These are phyloP conservation scores for Trachelipus rathkii DNA, from an alignment of 1,140 invertebrate species.

Conservation along the genomic window DNA sequence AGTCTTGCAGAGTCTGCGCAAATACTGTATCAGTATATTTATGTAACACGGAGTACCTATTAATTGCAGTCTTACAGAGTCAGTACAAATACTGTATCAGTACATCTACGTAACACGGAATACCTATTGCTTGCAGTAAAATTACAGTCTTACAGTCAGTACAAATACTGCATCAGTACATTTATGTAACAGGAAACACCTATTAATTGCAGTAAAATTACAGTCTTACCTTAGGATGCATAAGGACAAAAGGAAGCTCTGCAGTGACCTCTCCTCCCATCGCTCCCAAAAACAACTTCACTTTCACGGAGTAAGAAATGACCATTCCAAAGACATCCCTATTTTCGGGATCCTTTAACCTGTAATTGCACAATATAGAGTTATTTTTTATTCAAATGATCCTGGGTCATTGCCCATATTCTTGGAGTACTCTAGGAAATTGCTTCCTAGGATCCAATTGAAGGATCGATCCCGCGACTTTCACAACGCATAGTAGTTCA, in stretches of 20 bases:
- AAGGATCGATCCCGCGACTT: too few relatives aligned
- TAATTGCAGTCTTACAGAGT: too few relatives aligned
- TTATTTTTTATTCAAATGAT: neutral
- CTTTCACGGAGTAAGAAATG: conserved; percentile 86
- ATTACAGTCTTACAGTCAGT: neutral
- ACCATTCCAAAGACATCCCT: conserved; percentile 83
- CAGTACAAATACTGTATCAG: too few relatives aligned
- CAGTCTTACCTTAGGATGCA: conserved; percentile 75
- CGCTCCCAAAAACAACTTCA: conserved; percentile 90
- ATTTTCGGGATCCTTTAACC: conserved; percentile 71
- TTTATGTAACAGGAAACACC: neutral
- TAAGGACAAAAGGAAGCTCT: conserved; percentile 94
- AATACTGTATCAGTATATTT: too few relatives aligned
- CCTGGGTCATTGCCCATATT: too few relatives aligned
- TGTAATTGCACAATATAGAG: conserved; percentile 48
- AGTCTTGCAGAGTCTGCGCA: neutral
- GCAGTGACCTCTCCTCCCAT: conserved; percentile 90
- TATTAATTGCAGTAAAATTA: neutral
- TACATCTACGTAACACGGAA: too few relatives aligned
- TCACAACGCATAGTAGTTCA: too few relatives aligned
- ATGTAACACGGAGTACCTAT: too few relatives aligned
- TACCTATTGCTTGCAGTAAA: too few relatives aligned
- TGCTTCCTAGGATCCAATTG: too few relatives aligned
- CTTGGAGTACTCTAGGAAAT: too few relatives aligned
- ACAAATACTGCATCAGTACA: neutral